phyloP scores from a whole-genome alignment of 1,140 invertebrate genomes.

The Laupala kohalensis region DNA sequence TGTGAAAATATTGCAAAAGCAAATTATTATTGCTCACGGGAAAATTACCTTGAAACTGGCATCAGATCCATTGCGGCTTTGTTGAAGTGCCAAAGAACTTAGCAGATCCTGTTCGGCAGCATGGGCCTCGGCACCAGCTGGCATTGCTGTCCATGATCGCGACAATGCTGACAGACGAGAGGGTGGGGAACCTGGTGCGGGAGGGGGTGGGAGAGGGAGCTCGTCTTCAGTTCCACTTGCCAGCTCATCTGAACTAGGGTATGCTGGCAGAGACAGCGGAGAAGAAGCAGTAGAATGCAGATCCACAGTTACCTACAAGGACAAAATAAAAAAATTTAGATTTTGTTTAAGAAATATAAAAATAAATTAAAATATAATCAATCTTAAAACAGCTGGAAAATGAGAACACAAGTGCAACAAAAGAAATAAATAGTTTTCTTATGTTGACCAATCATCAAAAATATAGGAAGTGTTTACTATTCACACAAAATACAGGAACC shows the following conservation, averaged over 20 bases:
- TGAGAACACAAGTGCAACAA: too few relatives aligned
- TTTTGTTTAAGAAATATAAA: not conserved
- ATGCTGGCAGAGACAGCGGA: slow-evolving; percentile 38
- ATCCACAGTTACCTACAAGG: slow-evolving; percentile 34
- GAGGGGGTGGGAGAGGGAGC: slow-evolving; percentile 34
- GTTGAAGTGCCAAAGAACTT: slow-evolving; percentile 49
- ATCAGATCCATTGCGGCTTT: slow-evolving; percentile 58
- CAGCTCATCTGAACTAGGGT: slow-evolving; percentile 37
- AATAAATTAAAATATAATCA: not conserved
- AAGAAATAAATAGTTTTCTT: too few relatives aligned
- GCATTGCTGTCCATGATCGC: slow-evolving; percentile 4
- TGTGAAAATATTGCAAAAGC: too few relatives aligned
- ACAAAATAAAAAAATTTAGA: not conserved
- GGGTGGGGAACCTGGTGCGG: slow-evolving; percentile 39
- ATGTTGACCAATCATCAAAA: too few relatives aligned
- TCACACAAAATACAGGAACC: too few relatives aligned
- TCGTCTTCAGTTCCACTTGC: slow-evolving; percentile 5
- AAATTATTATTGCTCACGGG: too few relatives aligned
- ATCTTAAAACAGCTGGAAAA: too few relatives aligned
- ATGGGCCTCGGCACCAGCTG: not conserved
- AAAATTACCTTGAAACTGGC: slow-evolving; percentile 69
- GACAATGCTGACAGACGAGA: slow-evolving; percentile 10
- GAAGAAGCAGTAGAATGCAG: slow-evolving; percentile 42
- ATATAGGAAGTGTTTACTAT: too few relatives aligned
- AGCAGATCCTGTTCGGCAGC: slow-evolving; percentile 42